Percentiles rank a stretch among this genome's conserved stretches.
Conservation (phyloP, 2,888 invertebrate genomes). For the Dryomyza anilis region DNA sequence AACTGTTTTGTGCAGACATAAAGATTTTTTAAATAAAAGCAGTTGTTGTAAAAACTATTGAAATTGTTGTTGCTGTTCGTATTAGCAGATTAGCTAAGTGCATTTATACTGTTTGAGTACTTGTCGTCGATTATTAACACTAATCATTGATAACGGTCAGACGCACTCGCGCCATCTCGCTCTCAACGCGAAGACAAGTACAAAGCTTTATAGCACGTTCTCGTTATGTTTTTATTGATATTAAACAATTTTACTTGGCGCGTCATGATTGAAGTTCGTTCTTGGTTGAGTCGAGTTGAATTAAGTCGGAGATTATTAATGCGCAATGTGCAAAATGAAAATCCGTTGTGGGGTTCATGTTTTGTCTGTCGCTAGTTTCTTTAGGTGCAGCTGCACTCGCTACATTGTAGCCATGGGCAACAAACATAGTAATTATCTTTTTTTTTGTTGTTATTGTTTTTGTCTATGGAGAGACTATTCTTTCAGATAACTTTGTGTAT, state of each 20-base stretch:
- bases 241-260: background rate
- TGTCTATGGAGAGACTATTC: too few relatives aligned
- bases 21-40: background rate
- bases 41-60: too few relatives aligned
- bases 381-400: conserved; percentile 21
- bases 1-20: background rate
- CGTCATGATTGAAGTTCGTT: background rate
- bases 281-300: background rate
- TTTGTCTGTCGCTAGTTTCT: background rate
- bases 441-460: too few relatives aligned
- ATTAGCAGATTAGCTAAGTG: background rate
- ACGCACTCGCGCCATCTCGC: background rate
- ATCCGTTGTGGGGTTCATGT: too few relatives aligned
- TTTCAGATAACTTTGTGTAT: too few relatives aligned
- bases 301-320: background rate
- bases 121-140: background rate
- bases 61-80: background rate
- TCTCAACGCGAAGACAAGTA: background rate
- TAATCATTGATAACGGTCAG: conserved; percentile 21
- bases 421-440: too few relatives aligned
- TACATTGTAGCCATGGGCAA: background rate
- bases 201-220: background rate
- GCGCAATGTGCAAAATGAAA: background rate
- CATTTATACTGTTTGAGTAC: background rate
- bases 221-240: background rate